Conservation (phyloP, 1,140 invertebrate species). For the Chrysomallon squamiferum region DNA sequence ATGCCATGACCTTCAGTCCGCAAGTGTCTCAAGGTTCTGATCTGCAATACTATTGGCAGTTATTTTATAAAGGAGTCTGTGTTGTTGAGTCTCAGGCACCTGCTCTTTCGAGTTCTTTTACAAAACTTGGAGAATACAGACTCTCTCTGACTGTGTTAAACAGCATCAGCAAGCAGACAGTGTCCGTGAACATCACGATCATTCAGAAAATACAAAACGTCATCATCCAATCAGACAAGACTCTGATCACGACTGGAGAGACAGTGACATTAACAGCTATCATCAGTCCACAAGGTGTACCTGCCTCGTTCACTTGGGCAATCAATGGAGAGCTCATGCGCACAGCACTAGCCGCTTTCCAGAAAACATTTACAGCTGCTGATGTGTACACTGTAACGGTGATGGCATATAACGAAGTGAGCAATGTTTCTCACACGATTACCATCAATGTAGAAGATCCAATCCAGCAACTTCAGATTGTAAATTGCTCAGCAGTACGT, state of each 20-base stretch:
- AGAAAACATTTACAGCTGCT: constrained; percentile 4
- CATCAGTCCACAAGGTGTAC: constrained; percentile 26
- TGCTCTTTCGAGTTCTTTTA: background rate
- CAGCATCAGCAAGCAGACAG: background rate
- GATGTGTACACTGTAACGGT: constrained; percentile 14
- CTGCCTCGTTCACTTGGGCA: constrained; percentile 33
- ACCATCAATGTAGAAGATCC: constrained; percentile 13
- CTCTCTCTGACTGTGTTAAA: constrained; percentile 10
- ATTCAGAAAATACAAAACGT: constrained; percentile 2
- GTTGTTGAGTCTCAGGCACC: background rate
- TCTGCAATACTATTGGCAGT: background rate
- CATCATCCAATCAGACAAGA: background rate
- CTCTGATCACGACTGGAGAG: constrained; percentile 8
- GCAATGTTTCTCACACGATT: background rate
- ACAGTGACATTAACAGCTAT: constrained; percentile 25
- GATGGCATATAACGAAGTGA: constrained; percentile 24
- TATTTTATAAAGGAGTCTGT: background rate
- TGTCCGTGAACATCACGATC: background rate
- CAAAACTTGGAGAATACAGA: background rate
- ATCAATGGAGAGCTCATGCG: constrained; percentile 18
- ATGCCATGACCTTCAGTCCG: background rate
- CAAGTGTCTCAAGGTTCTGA: background rate
- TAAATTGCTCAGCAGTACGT: background rate
- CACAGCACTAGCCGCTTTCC: background rate
- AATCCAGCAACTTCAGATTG: constrained; percentile 8